Conservation (phyloP, 2,888 invertebrate genomes). For the Erebia ligea region DNA sequence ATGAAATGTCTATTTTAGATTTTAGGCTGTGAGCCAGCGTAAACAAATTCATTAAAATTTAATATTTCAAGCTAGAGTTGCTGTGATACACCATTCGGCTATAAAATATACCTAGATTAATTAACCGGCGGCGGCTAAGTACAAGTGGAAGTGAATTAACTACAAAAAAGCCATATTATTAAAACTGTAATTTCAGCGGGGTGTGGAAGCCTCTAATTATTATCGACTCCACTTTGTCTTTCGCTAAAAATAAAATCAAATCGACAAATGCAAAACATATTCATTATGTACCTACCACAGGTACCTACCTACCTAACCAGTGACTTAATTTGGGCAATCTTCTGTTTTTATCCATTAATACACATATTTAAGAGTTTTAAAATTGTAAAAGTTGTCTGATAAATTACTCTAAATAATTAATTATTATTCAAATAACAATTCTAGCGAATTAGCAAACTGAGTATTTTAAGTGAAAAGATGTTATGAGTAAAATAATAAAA, state of each 20-base stretch:
- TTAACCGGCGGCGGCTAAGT: conserved; percentile 33
- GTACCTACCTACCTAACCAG: too few species aligned
- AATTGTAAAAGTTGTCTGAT: conserved; percentile 74
- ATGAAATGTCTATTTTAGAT: conserved; percentile 71
- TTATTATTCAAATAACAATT: conserved; percentile 79
- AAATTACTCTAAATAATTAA: conserved; percentile 67
- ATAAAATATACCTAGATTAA: conserved; percentile 71
- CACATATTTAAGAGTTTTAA: conserved; percentile 59
- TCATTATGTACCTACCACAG: too few species aligned
- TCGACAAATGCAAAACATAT: not conserved
- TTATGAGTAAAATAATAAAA: conserved; percentile 81
- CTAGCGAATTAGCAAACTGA: conserved; percentile 78
- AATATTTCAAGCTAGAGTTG: conserved; percentile 81
- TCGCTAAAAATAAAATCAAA: conserved; percentile 11
- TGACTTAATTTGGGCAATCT: not conserved
- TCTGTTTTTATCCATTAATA: not conserved
- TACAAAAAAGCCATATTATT: conserved; percentile 19
- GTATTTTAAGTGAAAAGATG: conserved; percentile 77
- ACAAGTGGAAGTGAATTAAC: conserved; percentile 15
- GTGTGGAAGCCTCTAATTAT: not conserved
- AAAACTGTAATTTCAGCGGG: conserved; percentile 21
- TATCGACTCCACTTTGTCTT: conserved; percentile 3
- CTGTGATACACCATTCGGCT: conserved; percentile 81
- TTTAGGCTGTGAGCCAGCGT: conserved; percentile 80
- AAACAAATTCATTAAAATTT: conserved; percentile 76